These are phyloP conservation scores for Sebastes oblongus DNA, from an alignment of 2,797 vertebrate genomes.

Conservation along the genomic window DNA sequence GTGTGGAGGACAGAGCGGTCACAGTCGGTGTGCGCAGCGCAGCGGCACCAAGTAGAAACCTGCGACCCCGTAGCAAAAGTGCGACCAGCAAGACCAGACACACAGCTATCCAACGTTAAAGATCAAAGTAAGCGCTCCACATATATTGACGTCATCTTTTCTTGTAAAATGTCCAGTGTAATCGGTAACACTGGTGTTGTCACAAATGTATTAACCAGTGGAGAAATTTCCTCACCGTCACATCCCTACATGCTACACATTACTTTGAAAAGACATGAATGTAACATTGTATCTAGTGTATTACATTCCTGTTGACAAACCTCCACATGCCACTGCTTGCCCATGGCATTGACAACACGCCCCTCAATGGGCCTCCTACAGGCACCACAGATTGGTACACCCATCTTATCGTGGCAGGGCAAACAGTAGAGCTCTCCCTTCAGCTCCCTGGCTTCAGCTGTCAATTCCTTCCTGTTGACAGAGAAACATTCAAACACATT, in stretches of 20 bases:
- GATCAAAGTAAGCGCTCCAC: no score
- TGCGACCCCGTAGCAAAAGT: no score
- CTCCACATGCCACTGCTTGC: slow-evolving; percentile 99
- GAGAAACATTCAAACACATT: background rate
- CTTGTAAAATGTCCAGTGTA: no score
- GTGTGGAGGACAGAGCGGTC: no score
- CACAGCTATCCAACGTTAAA: no score
- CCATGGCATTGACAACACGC: slow-evolving; percentile 98
- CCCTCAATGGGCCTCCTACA: slow-evolving; percentile 97
- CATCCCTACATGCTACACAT: background rate
- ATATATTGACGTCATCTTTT: no score
- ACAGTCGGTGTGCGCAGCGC: no score
- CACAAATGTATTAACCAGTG: no score
- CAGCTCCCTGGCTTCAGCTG: slow-evolving; percentile 94
- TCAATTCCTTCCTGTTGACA: slow-evolving; percentile 91
- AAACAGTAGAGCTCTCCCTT: slow-evolving; percentile 97
- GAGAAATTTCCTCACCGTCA: no score
- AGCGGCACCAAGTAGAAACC: no score
- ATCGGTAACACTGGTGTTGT: no score
- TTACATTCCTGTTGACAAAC: slow-evolving; percentile 72
- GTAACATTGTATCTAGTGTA: background rate
- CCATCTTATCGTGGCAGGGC: slow-evolving; percentile 99
- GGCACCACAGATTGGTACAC: slow-evolving; percentile 97
- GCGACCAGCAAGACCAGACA: no score
- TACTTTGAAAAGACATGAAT: background rate